These are phyloP conservation scores for Nibea albiflora DNA, from an alignment of 2,113 vertebrate genomes.

Conservation along the genomic window DNA sequence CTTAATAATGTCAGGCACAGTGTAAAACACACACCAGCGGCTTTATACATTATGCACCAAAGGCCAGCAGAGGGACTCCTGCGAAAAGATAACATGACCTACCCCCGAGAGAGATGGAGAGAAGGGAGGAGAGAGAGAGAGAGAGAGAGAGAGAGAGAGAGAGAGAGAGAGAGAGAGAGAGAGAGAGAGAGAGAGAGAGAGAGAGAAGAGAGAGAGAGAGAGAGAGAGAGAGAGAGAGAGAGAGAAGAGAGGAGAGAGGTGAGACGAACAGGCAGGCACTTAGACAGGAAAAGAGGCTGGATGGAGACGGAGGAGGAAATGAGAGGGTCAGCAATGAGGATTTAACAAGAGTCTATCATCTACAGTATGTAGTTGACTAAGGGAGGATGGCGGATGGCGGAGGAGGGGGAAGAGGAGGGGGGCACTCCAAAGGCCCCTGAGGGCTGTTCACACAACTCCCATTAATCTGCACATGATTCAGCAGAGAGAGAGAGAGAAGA, in stretches of 20 bases:
- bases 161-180: conserved; percentile 8
- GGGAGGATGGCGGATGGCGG: conserved; percentile 33
- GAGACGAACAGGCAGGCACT: conserved; percentile 11
- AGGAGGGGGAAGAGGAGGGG: conserved; percentile 40
- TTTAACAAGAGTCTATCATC: conserved; percentile 78
- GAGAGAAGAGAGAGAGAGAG: not conserved
- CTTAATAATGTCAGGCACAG: conserved; percentile 80
- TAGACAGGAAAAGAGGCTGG: conserved; percentile 33
- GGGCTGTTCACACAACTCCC: conserved; percentile 72
- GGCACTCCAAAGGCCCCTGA: conserved; percentile 59
- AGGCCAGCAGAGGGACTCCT: conserved; percentile 77
- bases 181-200: conserved; percentile 36
- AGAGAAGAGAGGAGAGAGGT: no score
- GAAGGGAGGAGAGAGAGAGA: not conserved
- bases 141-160: not conserved
- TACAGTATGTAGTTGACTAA: conserved; percentile 53
- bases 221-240: no score
- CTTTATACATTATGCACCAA: conserved; percentile 84
- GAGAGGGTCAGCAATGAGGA: conserved; percentile 72
- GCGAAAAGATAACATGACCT: conserved; percentile 82
- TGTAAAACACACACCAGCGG: conserved; percentile 82
- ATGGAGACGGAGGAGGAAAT: conserved; percentile 58
- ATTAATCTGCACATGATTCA: conserved; percentile 79
- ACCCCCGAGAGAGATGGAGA: conserved; percentile 50
- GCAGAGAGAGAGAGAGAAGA: conserved; percentile 15